Evolutionary conservation across 2,797 vertebrate genomes (phyloP).

Genomic region (Sphenopsis melanotis): DNA sequence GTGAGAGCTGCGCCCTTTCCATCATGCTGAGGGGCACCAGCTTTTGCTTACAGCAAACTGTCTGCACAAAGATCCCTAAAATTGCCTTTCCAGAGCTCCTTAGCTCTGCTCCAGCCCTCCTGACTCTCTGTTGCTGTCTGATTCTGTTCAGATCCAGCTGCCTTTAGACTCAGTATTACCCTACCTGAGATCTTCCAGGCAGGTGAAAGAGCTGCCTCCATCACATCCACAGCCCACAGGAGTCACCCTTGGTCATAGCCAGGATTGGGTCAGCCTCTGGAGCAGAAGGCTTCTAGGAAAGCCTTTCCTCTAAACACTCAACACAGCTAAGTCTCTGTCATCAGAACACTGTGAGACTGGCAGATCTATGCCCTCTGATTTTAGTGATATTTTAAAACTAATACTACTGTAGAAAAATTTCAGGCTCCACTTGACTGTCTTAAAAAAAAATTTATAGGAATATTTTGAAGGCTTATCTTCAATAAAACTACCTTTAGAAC

Average conservation of each 20-base stretch:
- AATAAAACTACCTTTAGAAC: not conserved
- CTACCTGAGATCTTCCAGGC: not conserved
- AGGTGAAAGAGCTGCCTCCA: not conserved
- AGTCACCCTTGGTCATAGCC: not conserved
- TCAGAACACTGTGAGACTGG: not conserved
- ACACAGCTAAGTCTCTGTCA: not conserved
- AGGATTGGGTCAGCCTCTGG: not conserved
- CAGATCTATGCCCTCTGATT: conserved; percentile 45
- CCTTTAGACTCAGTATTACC: not conserved
- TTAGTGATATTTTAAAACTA: conserved; percentile 53
- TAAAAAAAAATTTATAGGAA: conserved; percentile 29
- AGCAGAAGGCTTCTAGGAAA: not conserved
- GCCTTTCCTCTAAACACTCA: not conserved
- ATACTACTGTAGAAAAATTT: not conserved
- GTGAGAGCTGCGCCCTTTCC: not conserved
- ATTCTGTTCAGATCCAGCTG: not conserved
- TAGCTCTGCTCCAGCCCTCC: not conserved
- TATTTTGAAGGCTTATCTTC: conserved; percentile 38
- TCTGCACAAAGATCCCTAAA: not conserved
- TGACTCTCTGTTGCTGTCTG: accelerated
- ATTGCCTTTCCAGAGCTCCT: not conserved
- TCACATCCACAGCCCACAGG: not conserved
- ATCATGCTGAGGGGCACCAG: not conserved
- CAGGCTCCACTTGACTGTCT: conserved; percentile 10
- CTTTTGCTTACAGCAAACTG: not conserved